Percentiles rank a stretch among this genome's conserved stretches.
These are phyloP conservation scores for Sesamia inferens DNA, from an alignment of 2,888 invertebrate genomes.

Conservation along the genomic window DNA sequence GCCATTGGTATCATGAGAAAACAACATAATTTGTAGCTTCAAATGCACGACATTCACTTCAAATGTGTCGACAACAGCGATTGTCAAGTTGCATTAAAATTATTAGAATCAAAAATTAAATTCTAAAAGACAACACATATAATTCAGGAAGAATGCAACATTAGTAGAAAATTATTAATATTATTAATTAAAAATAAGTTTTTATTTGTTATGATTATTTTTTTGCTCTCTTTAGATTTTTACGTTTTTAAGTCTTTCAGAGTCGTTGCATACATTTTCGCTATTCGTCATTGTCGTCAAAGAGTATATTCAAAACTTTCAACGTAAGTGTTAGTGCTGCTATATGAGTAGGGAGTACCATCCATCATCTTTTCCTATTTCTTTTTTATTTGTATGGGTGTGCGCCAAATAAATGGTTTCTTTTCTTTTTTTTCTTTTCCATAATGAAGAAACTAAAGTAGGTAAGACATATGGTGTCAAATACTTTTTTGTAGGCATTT, in stretches of 20 bases:
- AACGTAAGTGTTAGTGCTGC: constrained; percentile 21
- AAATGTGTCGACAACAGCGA: neutral
- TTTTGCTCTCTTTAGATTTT: constrained; percentile 21
- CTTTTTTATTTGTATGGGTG: too few relatives aligned
- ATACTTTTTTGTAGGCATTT: too few relatives aligned
- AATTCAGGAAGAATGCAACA: constrained; percentile 36
- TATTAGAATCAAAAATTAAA: constrained; percentile 19
- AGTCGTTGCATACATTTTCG: constrained; percentile 20
- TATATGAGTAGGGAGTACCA: constrained; percentile 15
- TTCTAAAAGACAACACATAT: neutral
- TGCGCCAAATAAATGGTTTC: too few relatives aligned
- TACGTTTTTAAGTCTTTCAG: constrained; percentile 17
- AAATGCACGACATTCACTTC: neutral
- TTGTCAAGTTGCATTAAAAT: constrained; percentile 13
- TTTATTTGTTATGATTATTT: constrained; percentile 34
- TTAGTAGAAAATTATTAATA: constrained; percentile 58
- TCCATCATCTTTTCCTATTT: constrained; percentile 22
- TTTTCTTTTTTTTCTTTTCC: too few relatives aligned
- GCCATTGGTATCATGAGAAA: neutral
- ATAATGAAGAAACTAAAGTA: too few relatives aligned
- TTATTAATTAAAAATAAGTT: constrained; percentile 43
- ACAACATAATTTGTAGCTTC: neutral
- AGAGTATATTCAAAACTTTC: constrained; percentile 32
- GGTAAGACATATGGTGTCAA: too few relatives aligned
- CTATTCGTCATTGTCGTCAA: constrained; percentile 51